Base-by-base conservation (phyloP, 1,140 invertebrate species). In the Bombus confusus region DNA sequence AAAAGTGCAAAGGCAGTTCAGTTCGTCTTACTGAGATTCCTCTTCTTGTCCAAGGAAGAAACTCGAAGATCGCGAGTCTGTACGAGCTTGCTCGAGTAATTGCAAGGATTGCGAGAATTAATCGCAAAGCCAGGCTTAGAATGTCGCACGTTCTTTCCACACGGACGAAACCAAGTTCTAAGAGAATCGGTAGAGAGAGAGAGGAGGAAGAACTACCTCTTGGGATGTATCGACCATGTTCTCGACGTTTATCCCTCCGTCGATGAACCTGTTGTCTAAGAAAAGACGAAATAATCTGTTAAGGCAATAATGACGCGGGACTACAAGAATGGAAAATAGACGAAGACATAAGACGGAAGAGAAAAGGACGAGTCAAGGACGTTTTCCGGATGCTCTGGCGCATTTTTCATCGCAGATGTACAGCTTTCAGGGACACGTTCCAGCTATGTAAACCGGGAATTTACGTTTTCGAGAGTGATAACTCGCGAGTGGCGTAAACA, bases 401-500 rank as follows among this genome's bases (percentile, higher is more conserved):
- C 9, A 62, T 69, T 75, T 62, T 13, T 13, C 57, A 10, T 77
- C 75, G 34, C 3, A 41, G 57, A 41, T 34, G 31, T 34, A 25
- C 75, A 5, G 31, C 25, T 41, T 59, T 47, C 41, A 41, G 13
- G 4, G 66, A 9, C 28, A 31, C 78, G 25, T 80, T 43, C 41
- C 39, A 37, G 66, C 22, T 9, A 15, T 64, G 39, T 8, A 34
- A 13, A 69, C 31, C 28, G 41, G 15, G 71, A 43, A 43, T 25
- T 31, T 37, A 69, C 31, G 18, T 37, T 47, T 75, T 57, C 31
- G 62, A 59, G 28, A 47, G 76, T 52, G 57, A 28, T 34, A 47
- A 68, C 76, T 37, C 41, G 39, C 43, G 71, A 79, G 68, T 39
- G n/a, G 52, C 59, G 73, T 31, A 15, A 73, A 73, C 12, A 13